phyloP scores from a whole-genome alignment of 2,888 invertebrate genomes.

The Pseudoips prasinana region DNA sequence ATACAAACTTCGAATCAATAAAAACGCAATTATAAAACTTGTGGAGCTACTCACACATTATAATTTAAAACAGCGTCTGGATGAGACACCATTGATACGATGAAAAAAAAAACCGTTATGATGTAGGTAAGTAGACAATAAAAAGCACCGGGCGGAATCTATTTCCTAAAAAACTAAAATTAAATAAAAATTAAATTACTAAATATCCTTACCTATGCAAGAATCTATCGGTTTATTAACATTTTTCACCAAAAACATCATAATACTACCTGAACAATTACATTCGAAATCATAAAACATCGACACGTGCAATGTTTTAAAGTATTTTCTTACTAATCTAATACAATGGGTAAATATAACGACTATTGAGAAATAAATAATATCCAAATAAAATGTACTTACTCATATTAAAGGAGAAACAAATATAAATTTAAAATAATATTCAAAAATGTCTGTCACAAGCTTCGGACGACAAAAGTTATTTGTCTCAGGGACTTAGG shows the following conservation, averaged over 20 bases:
- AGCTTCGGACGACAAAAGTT: conserved; percentile 19
- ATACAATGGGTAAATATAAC: too few relatives aligned
- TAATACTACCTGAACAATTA: too few relatives aligned
- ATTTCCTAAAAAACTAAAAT: too few relatives aligned
- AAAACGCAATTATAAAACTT: too few relatives aligned
- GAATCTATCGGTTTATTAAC: too few relatives aligned
- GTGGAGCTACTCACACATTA: too few relatives aligned
- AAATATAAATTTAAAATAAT: conserved; percentile 22
- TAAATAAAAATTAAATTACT: too few relatives aligned
- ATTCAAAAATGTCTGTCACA: conserved; percentile 35
- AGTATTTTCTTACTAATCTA: conserved; percentile 5
- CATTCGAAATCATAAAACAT: too few relatives aligned
- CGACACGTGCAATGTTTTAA: conserved; percentile 29
- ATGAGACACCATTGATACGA: conserved; percentile 24
- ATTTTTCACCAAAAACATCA: conserved; percentile 4
- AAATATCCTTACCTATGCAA: too few relatives aligned
- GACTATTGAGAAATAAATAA: conserved; percentile 7
- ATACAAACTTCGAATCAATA: too few relatives aligned
- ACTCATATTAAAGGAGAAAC: conserved; percentile 27
- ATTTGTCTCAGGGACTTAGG: conserved; percentile 3
- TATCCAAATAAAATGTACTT: conserved; percentile 14
- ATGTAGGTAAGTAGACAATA: conserved; percentile 5
- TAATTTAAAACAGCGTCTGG: conserved; percentile 19
- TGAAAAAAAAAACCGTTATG: conserved; percentile 33
- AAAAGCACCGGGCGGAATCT: not conserved